These are phyloP conservation scores for Pollenia griseotomentosa DNA, from an alignment of 2,888 invertebrate species.

Conservation along the genomic window DNA sequence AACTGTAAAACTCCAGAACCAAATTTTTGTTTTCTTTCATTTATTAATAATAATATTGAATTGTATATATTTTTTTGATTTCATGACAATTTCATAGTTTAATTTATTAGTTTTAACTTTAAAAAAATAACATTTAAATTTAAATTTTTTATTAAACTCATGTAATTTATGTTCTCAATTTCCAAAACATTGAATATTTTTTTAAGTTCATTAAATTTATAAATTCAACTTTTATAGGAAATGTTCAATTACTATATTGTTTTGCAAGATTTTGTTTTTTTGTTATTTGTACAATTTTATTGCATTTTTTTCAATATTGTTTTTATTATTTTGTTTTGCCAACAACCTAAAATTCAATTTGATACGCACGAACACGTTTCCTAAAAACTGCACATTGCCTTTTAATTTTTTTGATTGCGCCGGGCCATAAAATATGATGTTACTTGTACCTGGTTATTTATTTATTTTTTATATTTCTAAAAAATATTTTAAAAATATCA, in stretches of 20 bases:
- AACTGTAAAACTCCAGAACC: too few species aligned
- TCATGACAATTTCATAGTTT: too few species aligned
- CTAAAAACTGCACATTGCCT: slow-evolving; percentile 51
- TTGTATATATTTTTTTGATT: too few species aligned
- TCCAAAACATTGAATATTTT: not conserved
- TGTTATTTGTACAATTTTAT: slow-evolving; percentile 2
- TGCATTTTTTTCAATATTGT: not conserved
- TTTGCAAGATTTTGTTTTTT: not conserved
- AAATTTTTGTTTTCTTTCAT: too few species aligned
- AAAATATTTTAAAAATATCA: slow-evolving; percentile 1
- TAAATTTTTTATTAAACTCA: too few species aligned
- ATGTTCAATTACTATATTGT: slow-evolving; percentile 9
- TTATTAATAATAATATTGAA: too few species aligned
- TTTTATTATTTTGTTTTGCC: not conserved
- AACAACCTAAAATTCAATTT: slow-evolving; percentile 70
- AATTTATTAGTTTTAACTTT: too few species aligned
- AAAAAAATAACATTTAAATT: too few species aligned
- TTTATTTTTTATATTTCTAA: not conserved
- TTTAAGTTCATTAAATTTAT: not conserved
- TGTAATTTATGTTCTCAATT: not conserved
- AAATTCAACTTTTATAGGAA: not conserved
- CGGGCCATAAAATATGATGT: slow-evolving; percentile 25
- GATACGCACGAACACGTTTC: slow-evolving; percentile 75
- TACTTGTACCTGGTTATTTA: slow-evolving; percentile 25
- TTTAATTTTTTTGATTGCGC: slow-evolving; percentile 15